phyloP scores from a whole-genome alignment of 2,888 invertebrate species.

The Dryobota labecula region DNA sequence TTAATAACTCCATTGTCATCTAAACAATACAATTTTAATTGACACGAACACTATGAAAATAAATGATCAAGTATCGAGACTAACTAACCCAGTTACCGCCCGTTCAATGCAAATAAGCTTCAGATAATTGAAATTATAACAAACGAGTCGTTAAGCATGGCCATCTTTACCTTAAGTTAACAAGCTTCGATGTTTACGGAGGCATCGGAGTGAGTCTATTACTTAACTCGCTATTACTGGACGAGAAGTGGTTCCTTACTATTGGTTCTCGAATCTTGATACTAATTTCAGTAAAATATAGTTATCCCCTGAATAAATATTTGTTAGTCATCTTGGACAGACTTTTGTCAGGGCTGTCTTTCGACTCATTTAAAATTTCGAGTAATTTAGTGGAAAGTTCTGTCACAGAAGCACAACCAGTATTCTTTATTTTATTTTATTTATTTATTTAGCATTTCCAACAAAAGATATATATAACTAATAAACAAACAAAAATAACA shows the following conservation, averaged over 20 bases:
- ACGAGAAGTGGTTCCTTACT: constrained; percentile 57
- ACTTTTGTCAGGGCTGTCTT: no score
- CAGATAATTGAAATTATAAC: constrained; percentile 55
- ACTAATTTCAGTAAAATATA: not conserved
- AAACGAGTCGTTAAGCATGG: constrained; percentile 46
- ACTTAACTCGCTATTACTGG: constrained; percentile 67
- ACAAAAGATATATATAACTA: no score
- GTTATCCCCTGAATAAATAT: no score
- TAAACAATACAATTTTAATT: constrained; percentile 12
- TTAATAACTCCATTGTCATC: not conserved
- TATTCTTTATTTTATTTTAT: no score
- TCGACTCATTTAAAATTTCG: no score
- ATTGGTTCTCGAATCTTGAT: constrained; percentile 32
- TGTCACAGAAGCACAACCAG: no score
- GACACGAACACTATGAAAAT: not conserved
- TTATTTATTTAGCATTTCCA: no score
- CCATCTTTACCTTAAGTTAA: constrained; percentile 63
- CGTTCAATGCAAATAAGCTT: constrained; percentile 30
- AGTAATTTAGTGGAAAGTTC: not conserved
- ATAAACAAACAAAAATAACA: no score
- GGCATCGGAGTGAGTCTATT: constrained; percentile 64
- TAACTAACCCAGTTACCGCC: constrained; percentile 12
- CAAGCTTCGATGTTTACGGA: constrained; percentile 62
- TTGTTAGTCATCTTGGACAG: no score
- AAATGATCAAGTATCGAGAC: constrained; percentile 3